Percentiles rank a stretch among this genome's conserved stretches.
These are phyloP conservation scores for Tenebrosternarchus preto DNA, from an alignment of 2,113 vertebrate genomes.

Conservation along the genomic window DNA sequence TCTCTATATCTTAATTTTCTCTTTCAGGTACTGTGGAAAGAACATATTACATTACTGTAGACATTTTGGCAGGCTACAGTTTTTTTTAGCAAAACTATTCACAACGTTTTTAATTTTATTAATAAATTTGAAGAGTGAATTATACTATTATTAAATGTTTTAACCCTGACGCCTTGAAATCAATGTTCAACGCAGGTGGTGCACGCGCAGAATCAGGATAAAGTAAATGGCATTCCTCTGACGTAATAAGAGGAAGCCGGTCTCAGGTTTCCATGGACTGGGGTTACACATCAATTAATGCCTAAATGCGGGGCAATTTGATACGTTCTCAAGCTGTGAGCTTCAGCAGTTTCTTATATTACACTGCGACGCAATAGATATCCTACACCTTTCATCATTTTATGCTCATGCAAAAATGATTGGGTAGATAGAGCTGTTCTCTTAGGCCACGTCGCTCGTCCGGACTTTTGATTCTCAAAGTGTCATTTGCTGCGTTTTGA, in stretches of 20 bases:
- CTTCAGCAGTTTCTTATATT: slow-evolving; percentile 62
- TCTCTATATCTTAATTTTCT: too few relatives aligned
- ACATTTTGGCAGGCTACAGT: not conserved
- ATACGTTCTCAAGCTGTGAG: slow-evolving; percentile 50
- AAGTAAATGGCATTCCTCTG: slow-evolving; percentile 52
- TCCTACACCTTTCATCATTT: slow-evolving; percentile 58
- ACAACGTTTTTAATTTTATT: not conserved
- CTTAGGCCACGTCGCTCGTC: not conserved
- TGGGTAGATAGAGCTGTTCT: slow-evolving; percentile 33
- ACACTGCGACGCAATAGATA: slow-evolving; percentile 51
- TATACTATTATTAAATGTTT: not conserved
- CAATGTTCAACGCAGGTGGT: slow-evolving; percentile 11
- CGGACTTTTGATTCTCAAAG: not conserved
- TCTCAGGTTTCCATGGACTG: slow-evolving; percentile 47
- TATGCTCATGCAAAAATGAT: slow-evolving; percentile 45
- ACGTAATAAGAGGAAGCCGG: slow-evolving; percentile 52
- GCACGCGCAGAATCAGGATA: slow-evolving; percentile 29
- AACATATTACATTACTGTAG: not conserved
- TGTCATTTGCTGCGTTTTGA: not conserved
- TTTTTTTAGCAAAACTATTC: too few relatives aligned
- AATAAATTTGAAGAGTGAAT: not conserved
- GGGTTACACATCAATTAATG: slow-evolving; percentile 58
- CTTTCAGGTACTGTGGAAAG: too few relatives aligned
- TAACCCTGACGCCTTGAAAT: not conserved
- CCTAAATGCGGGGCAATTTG: slow-evolving; percentile 53